Base-by-base conservation (phyloP, 92 coral and sea anemone species). In the Galaxea fascicularis region DNA sequence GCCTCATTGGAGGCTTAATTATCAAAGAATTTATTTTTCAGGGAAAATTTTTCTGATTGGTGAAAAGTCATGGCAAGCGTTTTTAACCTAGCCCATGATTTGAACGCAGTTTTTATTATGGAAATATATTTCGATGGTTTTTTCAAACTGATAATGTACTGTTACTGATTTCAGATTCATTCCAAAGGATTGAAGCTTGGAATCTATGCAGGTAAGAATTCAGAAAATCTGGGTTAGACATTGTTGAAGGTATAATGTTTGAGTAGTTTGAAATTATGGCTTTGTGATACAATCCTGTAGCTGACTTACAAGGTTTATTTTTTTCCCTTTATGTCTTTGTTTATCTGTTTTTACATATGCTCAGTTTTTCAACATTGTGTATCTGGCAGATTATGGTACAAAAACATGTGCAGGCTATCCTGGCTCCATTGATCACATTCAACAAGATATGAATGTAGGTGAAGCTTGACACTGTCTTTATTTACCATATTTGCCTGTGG, bases 331-430 rank as follows among this genome's bases (percentile, higher is more conserved):
- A 35, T 35, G 41, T 35, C 2, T 6, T 2, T 35, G 41, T 35
- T 2, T 35, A 2, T 35, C 2, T 35, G 2, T 35, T 2, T 35
- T 35, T 49, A 15, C 11, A 49, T 10, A 5, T 49, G 13, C 16
- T 25, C 1, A 31, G 15, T 1, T 20, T 1, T 24, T 13, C 49
- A 21, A 45, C 1, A 44, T 8, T 39, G 16, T 10, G 15, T 52
- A 25, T 31, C 4, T 46, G 25, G 2, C 71, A 96, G 98, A 96
- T 79, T 96, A 96, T 91, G 99, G 99, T 15, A 96, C 94, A 25
- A 88, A 91, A 66, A 96, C 99, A 0, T 96, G 99, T 76, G 99
- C 95, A 24, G 99, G 99, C 0, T 96, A 94, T 85, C 99, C 98
- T 35, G 99, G 99, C 17, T 89, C 94, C 24, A 96, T 96, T 71